Evolutionary conservation across 2,113 vertebrate species (phyloP), one percentile per base, ranked within the genome.

Genomic region (Amphiprion percula): DNA sequence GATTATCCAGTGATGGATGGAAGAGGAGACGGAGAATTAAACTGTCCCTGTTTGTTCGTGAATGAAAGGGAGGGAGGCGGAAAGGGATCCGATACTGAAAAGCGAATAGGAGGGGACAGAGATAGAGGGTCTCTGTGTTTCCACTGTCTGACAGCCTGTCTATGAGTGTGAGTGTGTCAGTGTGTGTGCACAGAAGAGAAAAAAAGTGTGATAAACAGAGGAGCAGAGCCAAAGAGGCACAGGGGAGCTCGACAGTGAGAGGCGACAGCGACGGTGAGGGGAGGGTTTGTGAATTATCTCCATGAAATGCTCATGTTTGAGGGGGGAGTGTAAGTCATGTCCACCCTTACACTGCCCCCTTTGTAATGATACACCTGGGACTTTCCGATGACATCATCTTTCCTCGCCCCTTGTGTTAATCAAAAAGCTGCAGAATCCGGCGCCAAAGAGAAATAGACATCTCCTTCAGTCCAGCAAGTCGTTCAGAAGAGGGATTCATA

Each of bases 331-430:
- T 76, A 56, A 68, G 74, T 73, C 79, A 62, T 59, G 71, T 64
- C 72, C 73, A 74, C 49, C 81, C 79, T 84, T 41, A 92, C 86
- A 93, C 89, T 85, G 84, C 76, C 79, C 77, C 52, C 87, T 92
- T 94, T 95, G 91, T 92, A 82, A 90, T 61, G 54, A 72, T 77
- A 91, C 93, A 95, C 92, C 88, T 91, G 92, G 92, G 88, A 88
- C 73, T 66, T 68, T 86, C 65, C 83, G 82, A 80, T 93, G 90
- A 93, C 85, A 90, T 90, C 83, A 90, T 84, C 82, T 84, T 59
- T 75, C 56, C 72, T 86, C 28, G 15, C 41, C 39, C 39, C 52
- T 47, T 56, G 68, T 28, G 54, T 74, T 83, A 80, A 86, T 93
- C 79, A 85, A 83, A 69, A 64, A 52, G 69, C 60, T 62, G 61